Conservation (phyloP, 2,797 vertebrate genomes). For the Australoheros facetus region DNA sequence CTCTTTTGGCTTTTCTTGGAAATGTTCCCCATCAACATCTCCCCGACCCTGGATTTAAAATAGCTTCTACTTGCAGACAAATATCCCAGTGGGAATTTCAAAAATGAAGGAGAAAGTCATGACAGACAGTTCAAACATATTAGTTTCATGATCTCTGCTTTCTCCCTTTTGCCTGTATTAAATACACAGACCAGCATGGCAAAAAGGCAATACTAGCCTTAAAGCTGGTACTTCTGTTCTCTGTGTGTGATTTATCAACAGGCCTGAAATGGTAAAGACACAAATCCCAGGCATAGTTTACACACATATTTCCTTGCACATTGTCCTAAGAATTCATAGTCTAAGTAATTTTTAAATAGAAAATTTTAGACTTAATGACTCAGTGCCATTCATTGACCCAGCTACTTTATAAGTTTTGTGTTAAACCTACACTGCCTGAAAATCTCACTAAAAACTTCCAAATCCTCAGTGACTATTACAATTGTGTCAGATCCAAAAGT, state of each 20-base stretch:
- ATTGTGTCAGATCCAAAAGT: conserved; percentile 33
- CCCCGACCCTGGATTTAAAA: conserved; percentile 69
- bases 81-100: conserved; percentile 55
- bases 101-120: conserved; percentile 51
- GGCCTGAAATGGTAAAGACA: conserved; percentile 4
- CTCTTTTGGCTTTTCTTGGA: conserved; percentile 61
- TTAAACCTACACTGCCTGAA: background rate
- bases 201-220: background rate
- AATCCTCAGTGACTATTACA: conserved; percentile 30
- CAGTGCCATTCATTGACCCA: background rate
- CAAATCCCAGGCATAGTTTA: background rate
- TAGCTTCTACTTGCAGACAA: conserved; percentile 61
- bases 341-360: background rate
- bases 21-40: conserved; percentile 53
- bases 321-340: background rate
- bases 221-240: conserved; percentile 8
- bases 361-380: background rate
- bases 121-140: conserved; percentile 36
- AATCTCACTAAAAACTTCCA: background rate
- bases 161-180: conserved; percentile 8
- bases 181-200: conserved; percentile 5
- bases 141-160: conserved; percentile 18
- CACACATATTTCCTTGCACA: background rate
- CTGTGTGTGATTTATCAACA: background rate
- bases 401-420: background rate